Evolutionary conservation across 2,113 vertebrate species (phyloP).

Genomic region (Sander lucioperca): DNA sequence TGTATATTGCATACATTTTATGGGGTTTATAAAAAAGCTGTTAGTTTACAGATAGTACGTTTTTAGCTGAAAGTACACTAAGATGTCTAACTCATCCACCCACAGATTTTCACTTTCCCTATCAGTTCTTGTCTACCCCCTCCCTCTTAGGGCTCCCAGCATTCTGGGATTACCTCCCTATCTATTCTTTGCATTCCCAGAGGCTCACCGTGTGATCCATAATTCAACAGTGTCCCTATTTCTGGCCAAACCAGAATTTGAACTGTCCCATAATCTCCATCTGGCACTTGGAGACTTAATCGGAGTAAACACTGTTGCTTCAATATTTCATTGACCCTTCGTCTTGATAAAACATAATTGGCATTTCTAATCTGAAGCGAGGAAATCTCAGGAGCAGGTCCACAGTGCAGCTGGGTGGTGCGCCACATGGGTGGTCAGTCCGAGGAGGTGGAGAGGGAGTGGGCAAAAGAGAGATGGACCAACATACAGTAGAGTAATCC

Average conservation of each 20-base stretch:
- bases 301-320: slow-evolving; percentile 80
- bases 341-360: slow-evolving; percentile 80
- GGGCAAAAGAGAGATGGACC: slow-evolving; percentile 10
- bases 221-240: slow-evolving; percentile 78
- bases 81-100: slow-evolving; percentile 62
- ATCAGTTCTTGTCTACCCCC: slow-evolving; percentile 63
- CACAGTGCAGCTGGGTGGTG: slow-evolving; percentile 36
- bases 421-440: slow-evolving; percentile 59
- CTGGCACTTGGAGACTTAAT: slow-evolving; percentile 79
- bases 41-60: slow-evolving; percentile 39
- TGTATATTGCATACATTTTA: slow-evolving; percentile 25
- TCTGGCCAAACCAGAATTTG: slow-evolving; percentile 76
- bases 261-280: slow-evolving; percentile 79
- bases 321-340: slow-evolving; percentile 81
- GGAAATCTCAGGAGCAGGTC: slow-evolving; percentile 60
- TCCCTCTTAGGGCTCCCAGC: slow-evolving; percentile 62
- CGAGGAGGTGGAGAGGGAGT: slow-evolving; percentile 1
- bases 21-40: slow-evolving; percentile 12
- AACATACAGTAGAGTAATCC: slow-evolving; percentile 54
- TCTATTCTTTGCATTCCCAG: slow-evolving; percentile 77
- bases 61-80: slow-evolving; percentile 49
- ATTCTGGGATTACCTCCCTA: slow-evolving; percentile 79
- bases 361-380: slow-evolving; percentile 75
- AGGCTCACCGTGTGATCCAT: slow-evolving; percentile 76
- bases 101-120: slow-evolving; percentile 53